Evolutionary conservation across 2,113 vertebrate species (phyloP), one percentile per base, ranked within the genome.

Genomic region (Cynopterus brachyotis): DNA sequence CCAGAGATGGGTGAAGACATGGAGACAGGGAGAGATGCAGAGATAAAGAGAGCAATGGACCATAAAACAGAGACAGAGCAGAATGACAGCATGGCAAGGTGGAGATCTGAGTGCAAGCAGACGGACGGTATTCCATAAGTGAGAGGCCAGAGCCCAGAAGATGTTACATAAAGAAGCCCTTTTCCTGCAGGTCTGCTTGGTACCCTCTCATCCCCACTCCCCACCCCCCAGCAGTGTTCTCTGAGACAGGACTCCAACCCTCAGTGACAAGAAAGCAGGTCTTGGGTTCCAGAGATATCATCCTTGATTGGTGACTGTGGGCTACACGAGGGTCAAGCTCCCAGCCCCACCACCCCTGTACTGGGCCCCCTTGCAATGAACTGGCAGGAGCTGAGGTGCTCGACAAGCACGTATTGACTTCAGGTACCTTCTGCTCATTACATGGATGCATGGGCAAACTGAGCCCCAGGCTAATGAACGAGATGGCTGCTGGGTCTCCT

Each of bases 121-220:
- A 19, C 4, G 42, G 50, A n/a, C n/a, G 17, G 30, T 28, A 0
- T 32, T 59, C 59, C 17, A 1, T 7, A 30, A 5, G 0, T 2
- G 70, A 66, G 37, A 28, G 35, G 67, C 15, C 45, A n/a, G 67
- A 60, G 53, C 66, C 55, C 26, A 1, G 35, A 0, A 17, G 69
- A 20, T 4, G 0, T 40, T 5, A 16, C 7, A 2, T 13, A 45
- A 15, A n/a, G 19, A 67, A 64, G n/a, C 10, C 64, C 30, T 75
- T 91, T 47, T 45, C 85, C 47, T 8, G 8, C 0, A 1, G 37
- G 45, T 16, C 47, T 76, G 4, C 9, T 28, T 12, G 30, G 42
- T 15, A 26, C 35, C 28, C 35, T 37, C 57, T 35, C 62, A 30
- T 40, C 13, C 8, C 5, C 15, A 3, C 12, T 40, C 32, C 17